Evolutionary conservation across 2,888 invertebrate genomes (phyloP), one percentile per base, ranked within the genome.

Genomic region (Byasa hedistus): DNA sequence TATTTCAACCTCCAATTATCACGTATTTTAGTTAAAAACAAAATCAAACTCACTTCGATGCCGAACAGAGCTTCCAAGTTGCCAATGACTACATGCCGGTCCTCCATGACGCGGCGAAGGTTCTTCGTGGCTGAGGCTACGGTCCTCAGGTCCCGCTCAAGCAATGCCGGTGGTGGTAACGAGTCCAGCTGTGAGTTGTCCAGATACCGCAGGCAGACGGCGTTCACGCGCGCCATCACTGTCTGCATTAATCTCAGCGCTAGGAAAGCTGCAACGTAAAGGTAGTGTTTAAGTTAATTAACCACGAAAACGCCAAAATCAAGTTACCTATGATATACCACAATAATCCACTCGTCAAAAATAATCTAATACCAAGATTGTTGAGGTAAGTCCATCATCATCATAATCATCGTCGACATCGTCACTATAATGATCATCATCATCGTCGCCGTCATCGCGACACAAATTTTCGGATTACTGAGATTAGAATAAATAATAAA

Each of bases 81-180:
- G 61, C 96, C 95, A 68, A 98, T 93, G 76, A 96, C 94, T 4
- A 97, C 94, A 80, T 97, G 96, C 59, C 97, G 92, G 84, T 99
- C 98, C 87, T 99, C 98, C 98, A 98, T 98, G 80, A 94, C 95
- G 67, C 98, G 93, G 64, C 98, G 93, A 48, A 93, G 93, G 87
- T 98, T 98, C 87, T 95, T 97, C 36, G 95, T 93, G 63, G 96
- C 96, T 76, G 93, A 94, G 44, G 94, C 93, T 70, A 95, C 95
- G 75, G 91, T 84, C 85, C 86, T 85, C 68, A 88, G 82, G 70
- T 92, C 93, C 57, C 87, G 84, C 27, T 84, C 83, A 57, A 86
- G 86, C 64, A 93, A 92, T 65, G 93, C 93, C 57, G 94, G 93
- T 65, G 95, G 93, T 71, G 95, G 91, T 60, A 94, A 91, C 44